These are phyloP conservation scores for Oenanthe oenanthe DNA, from an alignment of 2,113 vertebrate genomes.

Conservation along the genomic window DNA sequence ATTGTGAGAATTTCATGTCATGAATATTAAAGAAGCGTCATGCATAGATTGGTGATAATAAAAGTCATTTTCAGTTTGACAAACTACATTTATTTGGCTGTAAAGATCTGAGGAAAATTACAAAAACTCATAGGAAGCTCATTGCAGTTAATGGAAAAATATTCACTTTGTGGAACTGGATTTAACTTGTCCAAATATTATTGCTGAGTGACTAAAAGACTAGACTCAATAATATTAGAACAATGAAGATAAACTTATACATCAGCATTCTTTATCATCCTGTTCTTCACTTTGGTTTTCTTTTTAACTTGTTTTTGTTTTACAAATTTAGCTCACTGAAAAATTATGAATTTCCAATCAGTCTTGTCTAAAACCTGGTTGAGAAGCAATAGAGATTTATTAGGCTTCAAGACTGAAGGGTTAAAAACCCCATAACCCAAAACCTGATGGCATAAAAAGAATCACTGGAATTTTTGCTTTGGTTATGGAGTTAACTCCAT, in stretches of 20 bases:
- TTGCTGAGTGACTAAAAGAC: neutral
- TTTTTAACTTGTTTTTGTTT: neutral
- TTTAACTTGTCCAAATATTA: neutral
- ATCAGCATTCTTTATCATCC: neutral
- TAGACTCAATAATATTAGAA: neutral
- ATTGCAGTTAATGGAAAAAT: neutral
- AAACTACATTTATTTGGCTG: neutral
- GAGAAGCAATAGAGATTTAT: neutral
- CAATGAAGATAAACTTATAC: neutral
- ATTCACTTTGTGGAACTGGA: neutral
- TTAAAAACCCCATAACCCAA: neutral
- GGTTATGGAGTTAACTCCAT: neutral
- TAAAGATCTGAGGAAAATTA: neutral
- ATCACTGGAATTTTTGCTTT: neutral
- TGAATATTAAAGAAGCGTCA: neutral
- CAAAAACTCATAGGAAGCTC: neutral
- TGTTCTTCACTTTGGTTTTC: neutral
- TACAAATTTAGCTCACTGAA: neutral
- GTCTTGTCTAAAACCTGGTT: neutral
- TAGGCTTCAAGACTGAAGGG: neutral
- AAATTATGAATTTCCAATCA: neutral
- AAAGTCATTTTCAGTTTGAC: neutral
- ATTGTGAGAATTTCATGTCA: neutral
- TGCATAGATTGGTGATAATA: neutral
- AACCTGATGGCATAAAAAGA: neutral